These are phyloP conservation scores for Oppia nitens DNA, from an alignment of 1,140 invertebrate species.

Conservation along the genomic window DNA sequence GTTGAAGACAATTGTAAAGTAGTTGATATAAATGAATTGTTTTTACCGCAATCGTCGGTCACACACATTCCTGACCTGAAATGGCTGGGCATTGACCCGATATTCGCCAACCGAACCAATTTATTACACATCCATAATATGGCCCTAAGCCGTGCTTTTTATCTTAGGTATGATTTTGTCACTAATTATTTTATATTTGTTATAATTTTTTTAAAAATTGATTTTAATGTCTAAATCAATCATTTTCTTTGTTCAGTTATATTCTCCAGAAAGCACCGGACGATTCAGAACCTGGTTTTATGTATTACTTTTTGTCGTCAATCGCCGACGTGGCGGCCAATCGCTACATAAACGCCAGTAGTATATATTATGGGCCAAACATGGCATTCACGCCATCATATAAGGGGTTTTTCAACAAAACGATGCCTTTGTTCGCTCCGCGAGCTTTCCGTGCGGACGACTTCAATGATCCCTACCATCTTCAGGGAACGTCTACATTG, in stretches of 20 bases:
- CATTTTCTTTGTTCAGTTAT: slow-evolving; percentile 40
- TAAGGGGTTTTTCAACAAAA: slow-evolving; percentile 89
- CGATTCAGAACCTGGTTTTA: slow-evolving; percentile 88
- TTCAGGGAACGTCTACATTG: slow-evolving; percentile 73
- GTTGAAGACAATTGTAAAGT: slow-evolving; percentile 66
- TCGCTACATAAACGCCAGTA: slow-evolving; percentile 75
- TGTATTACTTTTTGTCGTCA: slow-evolving; percentile 91
- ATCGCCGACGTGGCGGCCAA: slow-evolving; percentile 88
- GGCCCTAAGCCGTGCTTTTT: slow-evolving; percentile 81
- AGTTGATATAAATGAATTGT: slow-evolving; percentile 62
- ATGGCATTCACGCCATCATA: slow-evolving; percentile 87
- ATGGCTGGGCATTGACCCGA: slow-evolving; percentile 80
- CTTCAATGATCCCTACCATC: slow-evolving; percentile 82
- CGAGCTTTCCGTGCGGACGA: slow-evolving; percentile 66
- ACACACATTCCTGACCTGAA: slow-evolving; percentile 87
- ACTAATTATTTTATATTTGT: slow-evolving; percentile 8
- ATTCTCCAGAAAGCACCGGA: slow-evolving; percentile 71
- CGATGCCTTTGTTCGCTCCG: slow-evolving; percentile 83
- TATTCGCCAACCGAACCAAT: slow-evolving; percentile 84
- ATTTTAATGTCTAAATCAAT: background rate
- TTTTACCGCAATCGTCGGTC: slow-evolving; percentile 59
- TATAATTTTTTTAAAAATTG: background rate
- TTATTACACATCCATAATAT: slow-evolving; percentile 87
- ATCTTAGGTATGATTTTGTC: slow-evolving; percentile 43
- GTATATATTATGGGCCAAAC: slow-evolving; percentile 86